A percentile compares a stretch with the other conserved stretches of the same genome.
Conservation (phyloP, 2,797 vertebrate species). For the Siniperca undulata region DNA sequence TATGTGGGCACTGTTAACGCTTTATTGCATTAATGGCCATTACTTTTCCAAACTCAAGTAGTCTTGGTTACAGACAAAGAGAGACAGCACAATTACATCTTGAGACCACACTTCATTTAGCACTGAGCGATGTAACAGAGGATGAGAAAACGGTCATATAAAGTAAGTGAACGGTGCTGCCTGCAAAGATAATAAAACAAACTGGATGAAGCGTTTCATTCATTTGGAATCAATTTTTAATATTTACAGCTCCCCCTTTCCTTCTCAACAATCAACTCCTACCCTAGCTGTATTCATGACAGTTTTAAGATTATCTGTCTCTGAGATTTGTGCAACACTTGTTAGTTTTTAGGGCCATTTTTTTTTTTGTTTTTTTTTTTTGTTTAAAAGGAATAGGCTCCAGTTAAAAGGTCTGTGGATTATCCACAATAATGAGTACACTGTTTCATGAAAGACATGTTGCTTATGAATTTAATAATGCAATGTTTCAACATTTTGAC, state of each 20-base stretch:
- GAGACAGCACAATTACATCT: conserved; percentile 48
- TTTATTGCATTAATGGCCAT: conserved; percentile 38
- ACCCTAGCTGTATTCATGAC: no score
- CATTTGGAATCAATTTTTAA: not conserved
- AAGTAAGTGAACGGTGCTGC: conserved; percentile 4
- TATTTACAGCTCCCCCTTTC: not conserved
- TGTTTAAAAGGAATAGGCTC: not conserved
- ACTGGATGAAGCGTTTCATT: not conserved
- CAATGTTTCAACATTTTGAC: no score
- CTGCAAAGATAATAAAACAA: not conserved
- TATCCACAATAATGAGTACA: no score
- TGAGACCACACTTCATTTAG: conserved; percentile 24
- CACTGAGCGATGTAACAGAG: conserved; percentile 23
- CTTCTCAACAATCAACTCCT: not conserved
- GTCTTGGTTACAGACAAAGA: conserved; percentile 24
- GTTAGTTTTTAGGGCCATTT: no score
- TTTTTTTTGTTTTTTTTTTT: not conserved
- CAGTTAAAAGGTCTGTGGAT: not conserved
- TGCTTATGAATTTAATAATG: no score
- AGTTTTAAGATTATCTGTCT: no score
- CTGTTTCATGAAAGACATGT: no score
- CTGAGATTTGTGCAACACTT: no score
- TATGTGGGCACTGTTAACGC: conserved; percentile 23
- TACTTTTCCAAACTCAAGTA: conserved; percentile 27
- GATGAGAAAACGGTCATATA: not conserved